Evolutionary conservation across 1,140 invertebrate genomes (phyloP).

Genomic region (Steinernema feltiae): DNA sequence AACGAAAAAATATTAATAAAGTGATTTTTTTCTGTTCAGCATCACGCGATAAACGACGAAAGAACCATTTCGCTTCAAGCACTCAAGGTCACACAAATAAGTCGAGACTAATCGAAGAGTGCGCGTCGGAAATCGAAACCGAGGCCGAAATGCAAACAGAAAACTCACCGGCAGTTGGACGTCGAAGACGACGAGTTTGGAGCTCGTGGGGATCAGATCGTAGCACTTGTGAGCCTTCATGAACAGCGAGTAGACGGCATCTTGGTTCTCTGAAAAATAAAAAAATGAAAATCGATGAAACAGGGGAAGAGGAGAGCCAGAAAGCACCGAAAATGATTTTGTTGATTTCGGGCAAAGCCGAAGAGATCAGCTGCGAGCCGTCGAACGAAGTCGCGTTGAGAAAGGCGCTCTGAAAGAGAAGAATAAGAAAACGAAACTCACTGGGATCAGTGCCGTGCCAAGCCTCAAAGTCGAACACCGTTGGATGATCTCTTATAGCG

Average conservation of each 20-base stretch:
- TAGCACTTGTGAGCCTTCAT: slow-evolving; percentile 99
- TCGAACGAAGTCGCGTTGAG: slow-evolving; percentile 26
- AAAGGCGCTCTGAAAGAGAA: slow-evolving; percentile 38
- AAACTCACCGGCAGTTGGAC: slow-evolving; percentile 78
- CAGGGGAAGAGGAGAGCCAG: not conserved
- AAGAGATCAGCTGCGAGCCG: slow-evolving; percentile 24
- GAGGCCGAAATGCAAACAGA: not conserved
- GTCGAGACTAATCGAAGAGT: not conserved
- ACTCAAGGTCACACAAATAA: not conserved
- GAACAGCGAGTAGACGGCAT: slow-evolving; percentile 64
- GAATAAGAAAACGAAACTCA: slow-evolving; percentile 29
- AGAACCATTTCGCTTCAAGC: too few species aligned
- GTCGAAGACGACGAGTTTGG: slow-evolving; percentile 97
- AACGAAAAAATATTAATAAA: too few species aligned
- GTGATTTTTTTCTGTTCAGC: too few species aligned
- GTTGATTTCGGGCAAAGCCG: slow-evolving; percentile 45
- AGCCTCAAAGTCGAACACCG: slow-evolving; percentile 53
- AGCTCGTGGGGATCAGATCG: slow-evolving; percentile 95
- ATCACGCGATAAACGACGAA: too few species aligned
- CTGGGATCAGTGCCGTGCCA: slow-evolving; percentile 45
- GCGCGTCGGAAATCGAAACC: not conserved
- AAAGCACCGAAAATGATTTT: slow-evolving; percentile 41
- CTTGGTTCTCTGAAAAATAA: slow-evolving; percentile 54
- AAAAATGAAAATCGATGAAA: slow-evolving; percentile 15
- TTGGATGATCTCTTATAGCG: not conserved